These are phyloP conservation scores for Globodera rostochiensis DNA, from an alignment of 1,140 invertebrate species.

Conservation along the genomic window DNA sequence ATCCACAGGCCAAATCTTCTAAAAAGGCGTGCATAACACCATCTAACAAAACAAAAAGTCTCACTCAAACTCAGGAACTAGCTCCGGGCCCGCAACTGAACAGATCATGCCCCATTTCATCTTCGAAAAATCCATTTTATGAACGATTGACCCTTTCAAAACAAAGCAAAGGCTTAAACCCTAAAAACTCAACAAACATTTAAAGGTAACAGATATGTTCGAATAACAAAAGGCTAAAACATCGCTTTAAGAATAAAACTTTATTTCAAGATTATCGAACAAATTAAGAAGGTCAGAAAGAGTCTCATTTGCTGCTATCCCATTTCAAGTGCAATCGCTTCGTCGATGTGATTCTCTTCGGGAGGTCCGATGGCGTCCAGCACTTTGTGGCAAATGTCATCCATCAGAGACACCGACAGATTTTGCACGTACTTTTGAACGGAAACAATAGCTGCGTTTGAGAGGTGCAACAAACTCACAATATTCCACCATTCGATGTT, in stretches of 20 bases:
- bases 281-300: too few species aligned
- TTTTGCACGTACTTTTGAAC: conserved; percentile 36
- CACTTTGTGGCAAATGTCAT: conserved; percentile 63
- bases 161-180: not conserved
- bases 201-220: too few species aligned
- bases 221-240: too few species aligned
- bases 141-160: not conserved
- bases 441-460: too few species aligned
- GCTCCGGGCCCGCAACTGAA: conserved; percentile 17
- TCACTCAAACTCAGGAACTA: conserved; percentile 16
- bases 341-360: too few species aligned
- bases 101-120: conserved; percentile 38
- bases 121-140: conserved; percentile 14
- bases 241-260: too few species aligned
- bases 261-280: too few species aligned
- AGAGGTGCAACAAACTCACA: not conserved
- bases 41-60: not conserved
- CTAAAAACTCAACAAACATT: too few species aligned
- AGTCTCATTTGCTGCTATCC: not conserved
- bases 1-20: conserved; percentile 35
- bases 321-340: too few species aligned
- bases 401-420: conserved; percentile 47
- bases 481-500: conserved; percentile 30
- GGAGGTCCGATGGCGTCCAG: conserved; percentile 29
- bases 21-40: conserved; percentile 7